phyloP scores from a whole-genome alignment of 2,888 invertebrate species.

The Aphidoletes aphidimyza region DNA sequence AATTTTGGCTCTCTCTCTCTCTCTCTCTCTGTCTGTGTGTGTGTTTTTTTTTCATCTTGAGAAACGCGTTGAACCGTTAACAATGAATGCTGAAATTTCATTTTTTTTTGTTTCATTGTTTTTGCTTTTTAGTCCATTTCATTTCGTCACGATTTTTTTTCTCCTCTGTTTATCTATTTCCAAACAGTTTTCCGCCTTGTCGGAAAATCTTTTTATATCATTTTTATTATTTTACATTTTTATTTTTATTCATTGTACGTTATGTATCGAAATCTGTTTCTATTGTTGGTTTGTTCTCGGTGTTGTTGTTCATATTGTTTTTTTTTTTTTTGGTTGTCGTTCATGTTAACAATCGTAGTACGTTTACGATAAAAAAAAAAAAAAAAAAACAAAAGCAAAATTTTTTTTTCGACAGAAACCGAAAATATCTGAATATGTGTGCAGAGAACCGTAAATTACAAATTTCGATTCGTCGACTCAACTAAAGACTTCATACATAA shows the following conservation, averaged over 20 bases:
- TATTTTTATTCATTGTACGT: not conserved
- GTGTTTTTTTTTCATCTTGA: not conserved
- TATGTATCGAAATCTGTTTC: not conserved
- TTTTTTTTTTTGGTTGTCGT: not conserved
- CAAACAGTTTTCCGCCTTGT: not conserved
- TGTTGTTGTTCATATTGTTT: not conserved
- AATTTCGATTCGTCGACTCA: not conserved
- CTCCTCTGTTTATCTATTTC: not conserved
- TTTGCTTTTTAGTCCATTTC: not conserved
- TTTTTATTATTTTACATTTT: slow-evolving; percentile 10
- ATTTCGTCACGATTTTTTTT: not conserved
- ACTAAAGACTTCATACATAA: no score
- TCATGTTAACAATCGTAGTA: no score
- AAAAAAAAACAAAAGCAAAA: no score
- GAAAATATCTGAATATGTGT: not conserved
- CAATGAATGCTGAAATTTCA: slow-evolving; percentile 17
- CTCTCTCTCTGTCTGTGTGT: not conserved
- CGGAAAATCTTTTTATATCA: not conserved
- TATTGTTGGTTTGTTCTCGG: not conserved
- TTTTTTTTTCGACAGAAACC: not conserved
- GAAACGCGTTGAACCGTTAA: slow-evolving; percentile 4
- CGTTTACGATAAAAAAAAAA: not conserved
- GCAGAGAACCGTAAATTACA: not conserved
- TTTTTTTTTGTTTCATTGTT: not conserved
- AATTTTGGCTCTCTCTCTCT: not conserved